A percentile compares a stretch with the other conserved stretches of the same genome.
phyloP scores from a whole-genome alignment of 2,113 vertebrate genomes.

The Pogona vitticeps region DNA sequence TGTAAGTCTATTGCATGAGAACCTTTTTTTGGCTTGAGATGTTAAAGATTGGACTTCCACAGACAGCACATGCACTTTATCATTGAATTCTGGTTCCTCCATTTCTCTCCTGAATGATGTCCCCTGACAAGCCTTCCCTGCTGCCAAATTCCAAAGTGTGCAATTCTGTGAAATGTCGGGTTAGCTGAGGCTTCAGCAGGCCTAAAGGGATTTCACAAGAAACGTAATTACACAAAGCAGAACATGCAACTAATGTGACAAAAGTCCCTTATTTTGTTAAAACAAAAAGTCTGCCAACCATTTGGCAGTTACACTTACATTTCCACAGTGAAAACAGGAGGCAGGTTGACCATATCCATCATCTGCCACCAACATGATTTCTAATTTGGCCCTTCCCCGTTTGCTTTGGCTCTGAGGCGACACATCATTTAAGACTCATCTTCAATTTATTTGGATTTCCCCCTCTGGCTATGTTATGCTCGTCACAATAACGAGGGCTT shows the following conservation, averaged over 20 bases:
- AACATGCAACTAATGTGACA: not conserved
- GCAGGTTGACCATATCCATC: not conserved
- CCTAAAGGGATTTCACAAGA: not conserved
- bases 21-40: not conserved
- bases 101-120: not conserved
- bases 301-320: not conserved
- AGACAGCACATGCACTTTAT: not conserved
- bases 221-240: not conserved
- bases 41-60: not conserved
- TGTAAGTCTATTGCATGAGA: too few species aligned
- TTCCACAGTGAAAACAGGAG: not conserved
- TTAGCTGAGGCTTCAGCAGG: not conserved
- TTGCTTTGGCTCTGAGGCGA: not conserved
- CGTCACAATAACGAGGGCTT: not conserved
- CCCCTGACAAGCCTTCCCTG: not conserved
- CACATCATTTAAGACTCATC: not conserved
- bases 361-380: not conserved
- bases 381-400: not conserved
- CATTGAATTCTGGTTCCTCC: not conserved
- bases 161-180: not conserved
- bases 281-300: not conserved
- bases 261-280: not conserved
- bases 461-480: not conserved
- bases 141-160: not conserved
- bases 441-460: not conserved